Evolutionary conservation across 2,888 invertebrate species (phyloP).

Genomic region (Rhamphomyia laevipes): DNA sequence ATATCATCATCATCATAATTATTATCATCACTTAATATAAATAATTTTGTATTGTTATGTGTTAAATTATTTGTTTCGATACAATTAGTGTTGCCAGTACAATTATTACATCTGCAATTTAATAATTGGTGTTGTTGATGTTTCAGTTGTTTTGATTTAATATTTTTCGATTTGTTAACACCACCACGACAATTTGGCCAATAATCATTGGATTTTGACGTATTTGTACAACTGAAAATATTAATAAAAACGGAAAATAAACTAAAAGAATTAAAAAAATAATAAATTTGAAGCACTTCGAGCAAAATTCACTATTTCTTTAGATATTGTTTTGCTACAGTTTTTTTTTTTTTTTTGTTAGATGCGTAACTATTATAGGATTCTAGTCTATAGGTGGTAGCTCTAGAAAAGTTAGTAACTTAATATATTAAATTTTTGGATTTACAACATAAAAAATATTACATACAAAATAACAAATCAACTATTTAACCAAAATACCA

Average conservation of each 20-base stretch:
- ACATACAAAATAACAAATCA: too few species aligned
- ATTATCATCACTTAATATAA: too few species aligned
- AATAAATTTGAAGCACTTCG: not conserved
- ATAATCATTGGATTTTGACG: constrained; percentile 46
- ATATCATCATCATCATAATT: too few species aligned
- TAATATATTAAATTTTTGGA: constrained; percentile 8
- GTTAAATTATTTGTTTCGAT: too few species aligned
- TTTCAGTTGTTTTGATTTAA: not conserved
- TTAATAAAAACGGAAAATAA: constrained; percentile 6
- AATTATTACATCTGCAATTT: too few species aligned
- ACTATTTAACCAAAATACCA: too few species aligned
- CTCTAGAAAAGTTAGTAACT: constrained; percentile 1
- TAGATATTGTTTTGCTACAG: constrained; percentile 3
- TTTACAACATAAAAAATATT: constrained; percentile 5
- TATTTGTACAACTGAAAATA: constrained; percentile 32
- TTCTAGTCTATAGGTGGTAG: not conserved
- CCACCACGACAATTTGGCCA: constrained; percentile 42
- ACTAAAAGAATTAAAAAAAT: constrained; percentile 6
- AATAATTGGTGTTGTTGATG: constrained; percentile 6
- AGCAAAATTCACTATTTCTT: not conserved
- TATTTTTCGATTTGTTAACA: constrained; percentile 6
- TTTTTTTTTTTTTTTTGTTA: constrained; percentile 4
- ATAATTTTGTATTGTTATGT: too few species aligned
- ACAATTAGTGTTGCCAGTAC: too few species aligned
- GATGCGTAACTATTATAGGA: constrained; percentile 7